phyloP scores from a whole-genome alignment of 2,888 invertebrate species.

The Subacronicta megacephala region DNA sequence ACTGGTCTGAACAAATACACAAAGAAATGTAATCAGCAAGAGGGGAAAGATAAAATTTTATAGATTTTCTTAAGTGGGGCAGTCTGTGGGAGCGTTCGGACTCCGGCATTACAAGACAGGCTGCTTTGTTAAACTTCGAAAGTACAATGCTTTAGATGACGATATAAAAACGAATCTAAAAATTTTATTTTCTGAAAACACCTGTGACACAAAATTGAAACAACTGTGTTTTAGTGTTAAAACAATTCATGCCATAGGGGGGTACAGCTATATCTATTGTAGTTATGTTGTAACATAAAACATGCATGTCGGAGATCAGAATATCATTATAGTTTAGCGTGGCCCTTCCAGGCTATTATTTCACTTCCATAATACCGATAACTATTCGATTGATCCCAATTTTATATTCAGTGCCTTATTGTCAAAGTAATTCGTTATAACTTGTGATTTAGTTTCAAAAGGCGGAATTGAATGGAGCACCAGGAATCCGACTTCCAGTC shows the following conservation, averaged over 20 bases:
- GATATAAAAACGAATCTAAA: conserved; percentile 34
- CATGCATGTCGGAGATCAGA: conserved; percentile 28
- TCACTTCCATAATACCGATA: conserved; percentile 30
- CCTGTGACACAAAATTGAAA: conserved; percentile 26
- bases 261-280: conserved; percentile 23
- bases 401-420: conserved; percentile 77
- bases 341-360: conserved; percentile 27
- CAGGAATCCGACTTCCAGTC: conserved; percentile 77
- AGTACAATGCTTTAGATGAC: conserved; percentile 21
- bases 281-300: conserved; percentile 1
- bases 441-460: conserved; percentile 85
- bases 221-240: conserved; percentile 19
- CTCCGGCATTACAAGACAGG: conserved; percentile 26
- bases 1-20: conserved; percentile 17
- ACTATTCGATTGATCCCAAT: conserved; percentile 59
- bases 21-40: conserved; percentile 49
- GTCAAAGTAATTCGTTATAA: conserved; percentile 82
- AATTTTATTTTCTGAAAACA: conserved; percentile 31
- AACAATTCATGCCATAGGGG: conserved; percentile 19
- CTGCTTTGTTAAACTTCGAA: conserved; percentile 39
- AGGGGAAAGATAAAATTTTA: conserved; percentile 49
- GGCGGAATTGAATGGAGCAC: conserved; percentile 80
- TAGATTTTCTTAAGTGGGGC: conserved; percentile 38
- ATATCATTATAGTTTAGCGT: conserved; percentile 34
- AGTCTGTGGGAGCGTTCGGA: conserved; percentile 43